phyloP scores from a whole-genome alignment of 1,140 invertebrate genomes.

The Atta colombica region DNA sequence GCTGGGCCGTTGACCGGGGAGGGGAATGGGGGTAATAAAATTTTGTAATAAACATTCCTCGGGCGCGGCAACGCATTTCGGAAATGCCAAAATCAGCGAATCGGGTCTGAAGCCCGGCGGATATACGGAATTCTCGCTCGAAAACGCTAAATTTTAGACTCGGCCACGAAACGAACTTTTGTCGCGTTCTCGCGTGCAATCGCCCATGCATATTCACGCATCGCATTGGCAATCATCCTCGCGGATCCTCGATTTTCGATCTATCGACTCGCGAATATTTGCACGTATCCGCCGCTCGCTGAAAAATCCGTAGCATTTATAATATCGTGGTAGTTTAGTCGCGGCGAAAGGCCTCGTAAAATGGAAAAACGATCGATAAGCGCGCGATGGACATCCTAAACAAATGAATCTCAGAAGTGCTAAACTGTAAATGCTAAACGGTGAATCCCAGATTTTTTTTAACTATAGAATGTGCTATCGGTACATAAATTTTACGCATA shows the following conservation, averaged over 20 bases:
- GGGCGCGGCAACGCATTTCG: conserved; percentile 53
- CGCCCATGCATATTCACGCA: conserved; percentile 40
- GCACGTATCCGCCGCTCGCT: not conserved
- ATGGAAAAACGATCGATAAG: conserved; percentile 37
- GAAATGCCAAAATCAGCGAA: conserved; percentile 59
- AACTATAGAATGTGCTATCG: too few species aligned
- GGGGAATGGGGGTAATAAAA: conserved; percentile 55
- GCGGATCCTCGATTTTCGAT: conserved; percentile 20
- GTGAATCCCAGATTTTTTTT: not conserved
- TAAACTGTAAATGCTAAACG: not conserved
- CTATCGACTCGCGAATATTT: conserved; percentile 27
- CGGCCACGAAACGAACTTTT: conserved; percentile 53
- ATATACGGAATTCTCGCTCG: conserved; percentile 39
- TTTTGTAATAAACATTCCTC: conserved; percentile 67
- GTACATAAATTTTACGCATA: too few species aligned
- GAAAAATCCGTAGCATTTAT: conserved; percentile 38
- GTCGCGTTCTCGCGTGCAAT: conserved; percentile 13
- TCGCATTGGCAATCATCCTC: too few species aligned
- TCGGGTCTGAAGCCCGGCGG: conserved; percentile 33
- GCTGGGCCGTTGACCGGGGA: not conserved
- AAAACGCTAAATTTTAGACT: conserved; percentile 61
- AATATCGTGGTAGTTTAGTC: conserved; percentile 20
- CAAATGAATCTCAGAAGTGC: not conserved
- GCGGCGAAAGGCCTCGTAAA: conserved; percentile 4
- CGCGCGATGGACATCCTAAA: not conserved